A percentile compares a stretch with the other conserved stretches of the same genome.
phyloP scores from a whole-genome alignment of 2,797 vertebrate genomes.

The Furcifer pardalis region DNA sequence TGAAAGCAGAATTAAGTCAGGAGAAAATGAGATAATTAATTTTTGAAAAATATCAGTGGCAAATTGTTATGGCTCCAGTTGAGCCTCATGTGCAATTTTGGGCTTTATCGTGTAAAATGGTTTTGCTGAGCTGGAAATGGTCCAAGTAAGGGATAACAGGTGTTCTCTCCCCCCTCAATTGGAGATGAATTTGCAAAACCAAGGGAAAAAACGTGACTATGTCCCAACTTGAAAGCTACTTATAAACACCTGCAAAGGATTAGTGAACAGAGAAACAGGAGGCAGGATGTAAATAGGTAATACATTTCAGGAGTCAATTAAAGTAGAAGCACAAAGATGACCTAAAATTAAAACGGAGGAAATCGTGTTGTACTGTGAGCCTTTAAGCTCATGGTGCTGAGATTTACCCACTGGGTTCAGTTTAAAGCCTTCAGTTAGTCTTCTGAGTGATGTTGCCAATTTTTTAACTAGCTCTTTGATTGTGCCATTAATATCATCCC shows the following conservation, averaged over 20 bases:
- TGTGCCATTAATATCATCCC: background rate
- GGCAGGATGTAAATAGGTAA: conserved; percentile 41
- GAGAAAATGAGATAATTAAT: conserved; percentile 56
- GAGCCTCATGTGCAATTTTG: conserved; percentile 42
- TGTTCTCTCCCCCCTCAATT: conserved; percentile 43
- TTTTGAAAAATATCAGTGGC: conserved; percentile 56
- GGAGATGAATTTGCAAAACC: conserved; percentile 60
- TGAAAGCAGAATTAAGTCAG: conserved; percentile 65
- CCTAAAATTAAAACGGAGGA: conserved; percentile 46
- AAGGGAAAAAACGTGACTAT: conserved; percentile 53
- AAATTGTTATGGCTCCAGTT: conserved; percentile 44
- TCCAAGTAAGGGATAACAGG: conserved; percentile 55
- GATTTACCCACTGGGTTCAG: background rate
- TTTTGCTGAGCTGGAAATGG: conserved; percentile 58
- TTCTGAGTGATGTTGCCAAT: background rate
- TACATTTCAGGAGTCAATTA: conserved; percentile 54
- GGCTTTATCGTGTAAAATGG: conserved; percentile 45
- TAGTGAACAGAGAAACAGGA: conserved; percentile 44
- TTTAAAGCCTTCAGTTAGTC: background rate
- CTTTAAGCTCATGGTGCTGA: background rate
- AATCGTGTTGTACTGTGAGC: background rate
- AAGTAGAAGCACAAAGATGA: conserved; percentile 57
- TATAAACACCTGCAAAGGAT: conserved; percentile 68
- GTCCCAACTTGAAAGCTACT: conserved; percentile 63
- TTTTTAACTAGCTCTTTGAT: background rate